A percentile compares a stretch with the other conserved stretches of the same genome.
phyloP scores from a whole-genome alignment of 2,797 vertebrate genomes.

The Lates japonicus region DNA sequence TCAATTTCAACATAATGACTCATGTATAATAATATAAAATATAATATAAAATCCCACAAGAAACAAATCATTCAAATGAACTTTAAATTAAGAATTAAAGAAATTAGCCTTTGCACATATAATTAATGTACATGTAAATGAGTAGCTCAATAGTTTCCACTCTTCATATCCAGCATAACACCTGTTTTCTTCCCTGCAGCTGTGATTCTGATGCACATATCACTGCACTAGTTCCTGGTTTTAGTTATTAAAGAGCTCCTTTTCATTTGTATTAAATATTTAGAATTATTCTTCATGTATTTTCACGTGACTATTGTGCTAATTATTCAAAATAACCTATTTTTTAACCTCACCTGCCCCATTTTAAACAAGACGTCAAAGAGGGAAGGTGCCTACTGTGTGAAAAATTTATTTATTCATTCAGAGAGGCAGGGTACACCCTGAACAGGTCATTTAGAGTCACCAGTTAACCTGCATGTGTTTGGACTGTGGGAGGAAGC shows the following conservation, averaged over 20 bases:
- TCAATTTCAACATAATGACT: neutral
- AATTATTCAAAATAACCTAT: neutral
- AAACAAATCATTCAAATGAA: neutral
- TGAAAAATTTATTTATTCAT: too few relatives aligned
- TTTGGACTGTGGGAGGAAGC: too few relatives aligned
- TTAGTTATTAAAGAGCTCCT: neutral
- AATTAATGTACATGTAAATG: neutral
- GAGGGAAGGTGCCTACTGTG: too few relatives aligned
- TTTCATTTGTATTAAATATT: neutral
- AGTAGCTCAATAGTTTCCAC: neutral
- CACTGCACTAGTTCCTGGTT: neutral
- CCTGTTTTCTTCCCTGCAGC: neutral
- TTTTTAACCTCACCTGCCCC: neutral
- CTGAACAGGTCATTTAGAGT: too few relatives aligned
- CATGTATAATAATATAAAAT: too few relatives aligned
- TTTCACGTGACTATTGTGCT: neutral
- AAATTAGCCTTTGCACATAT: neutral
- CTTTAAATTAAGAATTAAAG: neutral
- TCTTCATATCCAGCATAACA: neutral
- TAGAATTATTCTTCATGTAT: neutral
- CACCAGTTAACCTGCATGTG: too few relatives aligned
- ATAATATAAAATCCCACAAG: neutral
- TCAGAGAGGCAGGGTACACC: too few relatives aligned
- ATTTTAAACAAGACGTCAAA: neutral
- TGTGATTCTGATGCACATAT: neutral